Percentiles rank a stretch among this genome's conserved stretches.
These are phyloP conservation scores for Leucosticte australis DNA, from an alignment of 2,113 vertebrate genomes.

Conservation along the genomic window DNA sequence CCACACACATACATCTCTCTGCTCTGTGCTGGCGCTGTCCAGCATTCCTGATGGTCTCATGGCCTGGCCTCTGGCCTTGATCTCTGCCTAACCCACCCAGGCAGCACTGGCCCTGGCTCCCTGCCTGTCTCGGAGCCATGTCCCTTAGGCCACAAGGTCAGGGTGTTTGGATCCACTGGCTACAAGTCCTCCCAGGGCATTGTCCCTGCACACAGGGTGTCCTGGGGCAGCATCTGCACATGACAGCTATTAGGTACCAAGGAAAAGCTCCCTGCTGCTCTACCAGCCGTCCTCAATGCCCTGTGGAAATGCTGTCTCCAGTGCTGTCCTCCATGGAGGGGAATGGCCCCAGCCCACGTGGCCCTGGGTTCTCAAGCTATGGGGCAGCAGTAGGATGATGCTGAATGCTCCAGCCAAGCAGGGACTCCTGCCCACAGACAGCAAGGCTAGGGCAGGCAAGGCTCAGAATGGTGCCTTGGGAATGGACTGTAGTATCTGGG, in stretches of 20 bases:
- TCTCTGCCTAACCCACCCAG: not conserved
- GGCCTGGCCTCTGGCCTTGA: not conserved
- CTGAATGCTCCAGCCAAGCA: not conserved
- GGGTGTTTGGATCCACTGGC: not conserved
- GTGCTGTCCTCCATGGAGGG: not conserved
- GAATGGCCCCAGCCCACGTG: fast-evolving
- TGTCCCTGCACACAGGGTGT: not conserved
- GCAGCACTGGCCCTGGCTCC: not conserved
- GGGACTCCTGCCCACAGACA: not conserved
- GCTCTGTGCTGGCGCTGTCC: not conserved
- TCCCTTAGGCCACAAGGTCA: not conserved
- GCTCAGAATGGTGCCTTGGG: not conserved
- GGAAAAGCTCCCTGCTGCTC: not conserved
- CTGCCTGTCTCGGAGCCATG: not conserved
- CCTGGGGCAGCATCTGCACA: fast-evolving
- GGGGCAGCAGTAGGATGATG: not conserved
- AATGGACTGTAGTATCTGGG: not conserved
- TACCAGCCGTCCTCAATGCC: not conserved
- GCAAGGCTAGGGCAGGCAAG: not conserved
- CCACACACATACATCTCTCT: not conserved
- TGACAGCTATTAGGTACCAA: not conserved
- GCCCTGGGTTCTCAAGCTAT: not conserved
- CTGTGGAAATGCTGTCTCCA: not conserved
- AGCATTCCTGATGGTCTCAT: fast-evolving
- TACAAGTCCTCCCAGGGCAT: not conserved